phyloP scores from a whole-genome alignment of 53 echinoderm and acorn worm genomes.

The Glandiceps talaboti region DNA sequence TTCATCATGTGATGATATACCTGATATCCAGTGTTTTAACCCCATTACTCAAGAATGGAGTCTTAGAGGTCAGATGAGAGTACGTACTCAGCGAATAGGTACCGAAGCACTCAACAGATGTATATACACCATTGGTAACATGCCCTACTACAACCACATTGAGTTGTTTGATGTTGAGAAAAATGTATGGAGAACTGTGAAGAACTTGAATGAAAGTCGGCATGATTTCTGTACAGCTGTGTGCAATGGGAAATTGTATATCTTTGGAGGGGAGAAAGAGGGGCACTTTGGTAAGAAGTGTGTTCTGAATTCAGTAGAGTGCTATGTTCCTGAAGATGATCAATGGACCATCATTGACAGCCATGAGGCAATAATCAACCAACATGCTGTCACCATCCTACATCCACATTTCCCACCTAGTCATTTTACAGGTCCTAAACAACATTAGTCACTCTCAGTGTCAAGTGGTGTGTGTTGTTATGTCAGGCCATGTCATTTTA shows the following conservation, averaged over 20 bases:
- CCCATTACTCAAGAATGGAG: neutral
- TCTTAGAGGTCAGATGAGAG: neutral
- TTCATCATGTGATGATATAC: neutral
- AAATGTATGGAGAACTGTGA: neutral
- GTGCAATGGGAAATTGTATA: conserved; percentile 58
- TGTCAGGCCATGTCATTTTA: too few relatives aligned
- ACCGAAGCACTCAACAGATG: neutral
- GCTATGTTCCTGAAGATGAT: neutral
- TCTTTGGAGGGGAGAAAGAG: conserved; percentile 85
- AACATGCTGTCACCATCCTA: neutral
- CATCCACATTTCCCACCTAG: neutral
- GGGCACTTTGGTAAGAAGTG: conserved; percentile 6
- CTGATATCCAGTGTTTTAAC: neutral
- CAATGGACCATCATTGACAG: neutral
- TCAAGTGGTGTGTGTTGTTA: too few relatives aligned
- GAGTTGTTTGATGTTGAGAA: neutral
- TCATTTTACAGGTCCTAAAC: neutral
- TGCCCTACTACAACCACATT: neutral
- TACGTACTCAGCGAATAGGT: neutral
- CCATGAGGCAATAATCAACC: neutral
- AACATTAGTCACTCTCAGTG: too few relatives aligned
- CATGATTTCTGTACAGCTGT: conserved; percentile 51
- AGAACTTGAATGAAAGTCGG: conserved; percentile 36
- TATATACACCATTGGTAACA: neutral
- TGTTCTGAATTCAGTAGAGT: neutral